phyloP scores from a whole-genome alignment of 2,888 invertebrate species.

The Perdita meconis region DNA sequence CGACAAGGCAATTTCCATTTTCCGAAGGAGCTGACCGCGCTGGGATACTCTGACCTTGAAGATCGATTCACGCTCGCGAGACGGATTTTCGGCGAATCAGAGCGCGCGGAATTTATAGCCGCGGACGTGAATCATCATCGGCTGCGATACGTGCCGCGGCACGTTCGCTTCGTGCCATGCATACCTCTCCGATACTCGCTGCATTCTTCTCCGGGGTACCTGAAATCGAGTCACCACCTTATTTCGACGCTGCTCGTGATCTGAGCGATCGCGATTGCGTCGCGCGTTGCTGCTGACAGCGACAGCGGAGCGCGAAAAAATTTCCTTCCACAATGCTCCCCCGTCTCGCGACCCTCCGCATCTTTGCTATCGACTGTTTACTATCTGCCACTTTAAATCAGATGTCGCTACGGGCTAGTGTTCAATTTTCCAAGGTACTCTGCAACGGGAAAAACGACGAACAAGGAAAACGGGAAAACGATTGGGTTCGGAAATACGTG shows the following conservation, averaged over 20 bases:
- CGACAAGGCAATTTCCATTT: constrained; percentile 18
- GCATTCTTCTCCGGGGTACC: neutral
- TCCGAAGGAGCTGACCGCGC: neutral
- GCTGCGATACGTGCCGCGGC: constrained; percentile 15
- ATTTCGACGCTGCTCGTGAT: neutral
- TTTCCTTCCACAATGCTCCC: neutral
- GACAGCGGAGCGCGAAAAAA: neutral
- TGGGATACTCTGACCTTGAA: neutral
- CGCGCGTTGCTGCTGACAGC: constrained; percentile 23
- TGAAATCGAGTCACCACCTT: neutral
- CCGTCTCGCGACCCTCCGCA: constrained; percentile 6
- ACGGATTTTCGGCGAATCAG: constrained; percentile 21
- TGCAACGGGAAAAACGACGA: neutral
- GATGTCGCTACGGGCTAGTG: neutral
- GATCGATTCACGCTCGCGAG: neutral
- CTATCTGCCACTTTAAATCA: constrained; percentile 20
- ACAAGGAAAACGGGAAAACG: neutral
- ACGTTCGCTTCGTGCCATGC: neutral
- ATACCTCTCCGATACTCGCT: neutral
- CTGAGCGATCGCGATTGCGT: neutral
- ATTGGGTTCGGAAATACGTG: neutral
- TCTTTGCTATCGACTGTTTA: constrained; percentile 9
- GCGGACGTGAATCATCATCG: constrained; percentile 48
- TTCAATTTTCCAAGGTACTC: neutral
- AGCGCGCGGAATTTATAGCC: constrained; percentile 36